Base-by-base conservation (phyloP, 2,797 vertebrate species). In the Schizopygopsis pylzovi region DNA sequence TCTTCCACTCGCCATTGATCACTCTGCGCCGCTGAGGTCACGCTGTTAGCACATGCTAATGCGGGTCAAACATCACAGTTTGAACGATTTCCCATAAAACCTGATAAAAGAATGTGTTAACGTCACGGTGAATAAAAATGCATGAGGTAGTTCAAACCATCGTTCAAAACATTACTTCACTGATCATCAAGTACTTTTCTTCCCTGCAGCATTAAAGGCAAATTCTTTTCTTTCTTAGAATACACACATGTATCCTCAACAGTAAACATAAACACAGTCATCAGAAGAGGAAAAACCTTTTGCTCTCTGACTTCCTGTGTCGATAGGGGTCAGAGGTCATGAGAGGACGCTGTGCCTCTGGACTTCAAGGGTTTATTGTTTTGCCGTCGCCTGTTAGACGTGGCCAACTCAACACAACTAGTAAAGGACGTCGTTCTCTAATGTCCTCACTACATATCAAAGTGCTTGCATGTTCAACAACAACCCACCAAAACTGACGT, bases 291-390 rank as follows among this genome's bases (percentile, higher is more conserved):
- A 54, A 73, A 67, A 67, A 63, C 90, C 91, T 90, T 88, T 86
- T 86, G 81, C 83, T 37, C 28, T 72, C 76, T 16, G 5, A 43
- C 89, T 91, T 93, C 92, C 91, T 93, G 93, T 92, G 89, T 91
- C 85, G 90, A 88, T 16, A 87, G 71, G 73, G 56, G 86, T 80
- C 59, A 81, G 73, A 85, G 84, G 87, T 83, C 83, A 83, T 33
- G 77, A 87, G 81, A 71, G 79, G 83, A 79, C 86, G 47, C 45
- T 76, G 25, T 54, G 39, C 37, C 65, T 65, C 41, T 22, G 71
- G 77, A 87, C 89, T 89, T 91, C 87, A 89, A 88, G 90, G 89
- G 83, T 89, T 91, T 91, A 89, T 88, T 85, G 81, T 76, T 87
- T 82, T 72, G 81, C 28, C 4, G 16, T 90, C 87, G 79, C 89